These are phyloP conservation scores for Anseranas semipalmata DNA, from an alignment of 2,113 vertebrate species.

Conservation along the genomic window DNA sequence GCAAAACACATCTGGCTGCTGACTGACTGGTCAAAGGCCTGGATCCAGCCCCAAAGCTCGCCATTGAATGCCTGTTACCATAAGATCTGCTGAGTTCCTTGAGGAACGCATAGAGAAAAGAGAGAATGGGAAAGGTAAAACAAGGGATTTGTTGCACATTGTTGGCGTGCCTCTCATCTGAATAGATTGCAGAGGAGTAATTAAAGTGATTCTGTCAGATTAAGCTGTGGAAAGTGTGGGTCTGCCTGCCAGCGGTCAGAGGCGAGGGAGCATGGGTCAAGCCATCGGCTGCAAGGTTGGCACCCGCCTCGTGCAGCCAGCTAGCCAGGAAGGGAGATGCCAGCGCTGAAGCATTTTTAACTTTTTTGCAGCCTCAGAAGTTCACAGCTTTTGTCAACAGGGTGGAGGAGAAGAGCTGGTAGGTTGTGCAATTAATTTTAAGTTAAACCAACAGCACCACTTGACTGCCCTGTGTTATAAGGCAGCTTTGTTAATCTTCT, in stretches of 20 bases:
- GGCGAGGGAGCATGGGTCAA: neutral
- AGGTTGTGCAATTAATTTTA: neutral
- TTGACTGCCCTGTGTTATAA: neutral
- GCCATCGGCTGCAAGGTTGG: neutral
- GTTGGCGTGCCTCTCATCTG: neutral
- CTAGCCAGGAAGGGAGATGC: neutral
- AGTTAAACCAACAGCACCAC: neutral
- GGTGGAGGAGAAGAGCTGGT: neutral
- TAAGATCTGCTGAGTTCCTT: neutral
- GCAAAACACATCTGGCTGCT: neutral
- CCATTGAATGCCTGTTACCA: neutral
- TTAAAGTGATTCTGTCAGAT: neutral
- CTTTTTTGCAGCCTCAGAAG: neutral
- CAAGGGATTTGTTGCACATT: neutral
- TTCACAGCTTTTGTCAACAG: neutral
- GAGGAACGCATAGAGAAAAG: neutral
- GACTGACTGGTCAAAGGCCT: neutral
- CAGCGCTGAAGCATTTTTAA: neutral
- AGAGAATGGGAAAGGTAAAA: neutral
- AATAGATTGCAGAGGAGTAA: neutral
- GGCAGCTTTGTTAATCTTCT: neutral
- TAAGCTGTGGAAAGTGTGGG: neutral
- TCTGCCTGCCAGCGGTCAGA: neutral
- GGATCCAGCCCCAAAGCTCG: neutral
- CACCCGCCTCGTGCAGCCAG: neutral